These are phyloP conservation scores for Parauchenoglanis ngamensis DNA, from an alignment of 2,797 vertebrate genomes.

Conservation along the genomic window DNA sequence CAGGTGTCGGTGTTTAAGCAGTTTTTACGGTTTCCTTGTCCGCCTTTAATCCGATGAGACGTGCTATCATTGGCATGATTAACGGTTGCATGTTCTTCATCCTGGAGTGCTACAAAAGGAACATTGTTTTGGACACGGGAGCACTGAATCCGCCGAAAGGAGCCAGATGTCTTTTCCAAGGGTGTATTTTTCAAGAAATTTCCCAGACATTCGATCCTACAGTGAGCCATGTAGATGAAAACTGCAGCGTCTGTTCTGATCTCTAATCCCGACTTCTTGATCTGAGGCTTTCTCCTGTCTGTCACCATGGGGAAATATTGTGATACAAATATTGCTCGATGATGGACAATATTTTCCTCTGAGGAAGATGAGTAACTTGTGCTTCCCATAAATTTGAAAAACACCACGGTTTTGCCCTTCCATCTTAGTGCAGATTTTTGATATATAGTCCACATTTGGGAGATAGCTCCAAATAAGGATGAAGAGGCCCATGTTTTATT, in stretches of 20 bases:
- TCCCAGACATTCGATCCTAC: slow-evolving; percentile 41
- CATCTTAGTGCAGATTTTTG: not conserved
- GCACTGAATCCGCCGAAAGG: slow-evolving; percentile 21
- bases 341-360: slow-evolving; percentile 37
- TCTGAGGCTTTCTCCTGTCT: slow-evolving; percentile 29
- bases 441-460: not conserved
- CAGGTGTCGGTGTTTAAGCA: not conserved
- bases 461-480: not conserved
- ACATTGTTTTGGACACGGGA: slow-evolving; percentile 7
- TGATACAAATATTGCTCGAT: slow-evolving; percentile 23
- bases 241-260: slow-evolving; percentile 21
- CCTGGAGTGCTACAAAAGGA: not conserved
- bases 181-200: slow-evolving; percentile 18
- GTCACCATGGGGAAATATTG: not conserved
- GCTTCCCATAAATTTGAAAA: slow-evolving; percentile 31
- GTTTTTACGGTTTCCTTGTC: not conserved
- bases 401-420: not conserved
- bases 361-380: slow-evolving; percentile 27
- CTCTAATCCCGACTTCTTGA: slow-evolving; percentile 40
- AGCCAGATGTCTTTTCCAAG: slow-evolving; percentile 48
- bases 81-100: not conserved
- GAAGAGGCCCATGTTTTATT: not conserved
- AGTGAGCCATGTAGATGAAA: slow-evolving; percentile 46
- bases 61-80: slow-evolving; percentile 5
- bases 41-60: not conserved